Conservation (phyloP, 64 coral and sea anemone genomes). For the Acropora tenuis region DNA sequence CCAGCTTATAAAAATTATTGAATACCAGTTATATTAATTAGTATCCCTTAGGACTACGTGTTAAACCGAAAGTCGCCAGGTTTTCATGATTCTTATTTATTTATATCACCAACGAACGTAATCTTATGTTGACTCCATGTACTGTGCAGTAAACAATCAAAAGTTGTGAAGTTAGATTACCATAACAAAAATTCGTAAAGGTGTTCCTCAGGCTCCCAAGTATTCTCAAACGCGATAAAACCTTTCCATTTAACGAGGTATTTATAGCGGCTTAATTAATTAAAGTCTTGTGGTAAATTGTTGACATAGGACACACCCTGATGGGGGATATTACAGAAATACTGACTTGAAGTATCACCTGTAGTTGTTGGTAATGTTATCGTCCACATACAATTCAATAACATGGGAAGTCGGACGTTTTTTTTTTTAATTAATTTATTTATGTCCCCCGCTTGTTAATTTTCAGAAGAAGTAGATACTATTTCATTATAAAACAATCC, state of each 20-base stretch:
- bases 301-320: too few species aligned
- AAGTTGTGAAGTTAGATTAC: background rate
- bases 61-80: background rate
- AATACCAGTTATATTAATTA: background rate
- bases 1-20: background rate
- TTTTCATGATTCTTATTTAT: background rate
- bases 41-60: background rate
- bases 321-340: too few species aligned
- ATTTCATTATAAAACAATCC: too few species aligned
- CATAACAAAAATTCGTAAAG: slow-evolving; percentile 27
- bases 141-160: background rate
- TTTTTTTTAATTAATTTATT: too few species aligned
- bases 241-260: slow-evolving; percentile 47
- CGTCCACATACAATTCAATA: too few species aligned
- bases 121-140: background rate
- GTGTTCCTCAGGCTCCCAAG: slow-evolving; percentile 35
- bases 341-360: too few species aligned
- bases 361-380: too few species aligned
- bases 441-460: too few species aligned
- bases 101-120: background rate
- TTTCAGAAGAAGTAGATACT: too few species aligned
- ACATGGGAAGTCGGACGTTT: too few species aligned
- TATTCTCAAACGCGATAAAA: slow-evolving; percentile 28
- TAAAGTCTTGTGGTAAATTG: background rate
- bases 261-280: background rate